Base-by-base conservation (phyloP, 1,140 invertebrate genomes). In the Scaptomyza pallida region DNA sequence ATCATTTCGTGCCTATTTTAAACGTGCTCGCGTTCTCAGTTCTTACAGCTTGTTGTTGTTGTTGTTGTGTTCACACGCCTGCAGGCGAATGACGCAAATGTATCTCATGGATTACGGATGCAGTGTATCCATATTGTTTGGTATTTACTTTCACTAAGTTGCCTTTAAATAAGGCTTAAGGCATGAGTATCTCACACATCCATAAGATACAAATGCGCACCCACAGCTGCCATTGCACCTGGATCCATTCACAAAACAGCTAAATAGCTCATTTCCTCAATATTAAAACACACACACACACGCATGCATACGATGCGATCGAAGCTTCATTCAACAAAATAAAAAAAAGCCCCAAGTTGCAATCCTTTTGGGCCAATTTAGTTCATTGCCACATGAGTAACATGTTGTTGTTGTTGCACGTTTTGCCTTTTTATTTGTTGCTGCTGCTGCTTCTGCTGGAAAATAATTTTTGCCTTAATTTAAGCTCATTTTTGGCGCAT, bases 381-480 rank as follows among this genome's bases (percentile, higher is more conserved):
- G 67, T 12, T 35, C 33, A 67, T 64, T 82, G 71, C 78, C 69
- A 81, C 74, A 68, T 71, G 73, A 51, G 44, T 61, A 56, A 16
- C 61, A 45, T 51, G 8, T 30, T 37, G 10, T 23, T 35, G 12
- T 30, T 52, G 63, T 48, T 48, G 71, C 81, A 86, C 81, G 81
- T 86, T 88, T 82, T 45, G 74, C 55, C 81, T 88, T 86, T 86
- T 86, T 86, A 88, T 86, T 86, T 86, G 72, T 55, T 72, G 72
- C 68, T 71, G 69, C 23, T 26, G 3, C 23, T 26, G 23, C 23
- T n/a, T n/a, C n/a, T 26, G 23, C 52, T 86, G 81, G 76, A 76
- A 86, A 85, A 81, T 80, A 86, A 85, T 85, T 85, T 85, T 85
- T 81, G 81, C 82, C 78, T 86, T 88, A 86, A 86, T 86, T 86